Evolutionary conservation across 2,888 invertebrate genomes (phyloP), one percentile per base, ranked within the genome.

Genomic region (Plusia festucae): DNA sequence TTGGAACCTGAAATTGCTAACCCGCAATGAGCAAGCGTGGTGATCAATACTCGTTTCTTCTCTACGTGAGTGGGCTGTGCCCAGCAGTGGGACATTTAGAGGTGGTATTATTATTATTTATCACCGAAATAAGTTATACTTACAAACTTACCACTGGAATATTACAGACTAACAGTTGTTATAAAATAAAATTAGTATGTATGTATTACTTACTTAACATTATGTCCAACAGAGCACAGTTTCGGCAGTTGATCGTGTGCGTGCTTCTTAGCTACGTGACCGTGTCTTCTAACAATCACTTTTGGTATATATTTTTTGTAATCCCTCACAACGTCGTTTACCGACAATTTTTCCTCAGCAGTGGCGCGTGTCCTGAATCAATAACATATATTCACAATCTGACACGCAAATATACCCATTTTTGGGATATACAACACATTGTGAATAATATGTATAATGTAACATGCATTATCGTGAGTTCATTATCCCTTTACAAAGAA

Each of bases 291-390:
- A 11, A 97, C 95, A 60, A 98, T 96, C 73, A 97, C 97, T 88
- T 97, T 97, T 0, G 98, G 98, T 80, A 98, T 96, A 92, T 97
- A 98, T 78, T 97, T 97, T 85, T 97, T 97, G 83, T 97, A 98
- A 80, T 98, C 97, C 76, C 96, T 96, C 82, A 97, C 96, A 3
- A 98, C 96, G 65, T 96, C 96, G 72, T 97, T 97, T 58, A 96
- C 92, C 0, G 96, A 91, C 69, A 97, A 90, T 61, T 96, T 96
- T 79, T 97, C 96, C 86, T 98, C 98, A n/a, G 97, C 88, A 92
- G 97, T 97, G 46, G 97, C 97, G 76, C 98, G 96, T 68, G 96
- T 95, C 95, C 95, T 95, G 82, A 49, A 86, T 85, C 32, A 76
- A 78, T 68, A 77, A 76, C 49, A 68, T 51, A 22, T 53, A 59